These are phyloP conservation scores for Drosophila nasuta DNA, from an alignment of 1,140 invertebrate species.

Conservation along the genomic window DNA sequence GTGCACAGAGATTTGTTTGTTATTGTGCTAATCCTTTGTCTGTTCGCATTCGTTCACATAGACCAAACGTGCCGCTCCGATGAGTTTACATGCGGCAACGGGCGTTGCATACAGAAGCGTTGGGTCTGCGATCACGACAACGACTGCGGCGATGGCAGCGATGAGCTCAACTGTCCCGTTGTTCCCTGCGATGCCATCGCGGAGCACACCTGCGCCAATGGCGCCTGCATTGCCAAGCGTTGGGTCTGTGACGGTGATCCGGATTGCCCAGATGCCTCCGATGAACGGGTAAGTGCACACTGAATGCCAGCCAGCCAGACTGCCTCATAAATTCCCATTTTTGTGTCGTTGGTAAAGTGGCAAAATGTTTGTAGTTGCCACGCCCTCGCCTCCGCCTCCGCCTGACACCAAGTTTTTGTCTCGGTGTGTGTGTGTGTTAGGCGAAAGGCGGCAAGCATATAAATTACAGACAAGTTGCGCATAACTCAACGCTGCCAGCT, in stretches of 20 bases:
- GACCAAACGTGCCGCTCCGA: slow-evolving; percentile 94
- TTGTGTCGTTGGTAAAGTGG: slow-evolving; percentile 23
- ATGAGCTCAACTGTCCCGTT: slow-evolving; percentile 91
- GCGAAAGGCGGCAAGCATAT: slow-evolving; percentile 57
- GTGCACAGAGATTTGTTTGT: background rate
- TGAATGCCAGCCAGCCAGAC: background rate
- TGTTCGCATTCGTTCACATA: slow-evolving; percentile 36
- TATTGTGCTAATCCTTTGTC: slow-evolving; percentile 45
- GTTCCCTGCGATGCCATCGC: slow-evolving; percentile 88
- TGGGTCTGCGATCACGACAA: slow-evolving; percentile 96
- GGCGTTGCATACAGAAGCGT: slow-evolving; percentile 93
- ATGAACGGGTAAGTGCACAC: slow-evolving; percentile 89
- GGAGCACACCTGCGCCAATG: slow-evolving; percentile 90
- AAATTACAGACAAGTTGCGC: slow-evolving; percentile 76
- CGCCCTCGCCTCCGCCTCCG: background rate
- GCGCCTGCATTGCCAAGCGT: slow-evolving; percentile 89
- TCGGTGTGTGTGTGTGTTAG: slow-evolving; percentile 2
- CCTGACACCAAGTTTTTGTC: slow-evolving; percentile 9
- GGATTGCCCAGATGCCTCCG: slow-evolving; percentile 92
- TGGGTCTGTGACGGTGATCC: slow-evolving; percentile 95
- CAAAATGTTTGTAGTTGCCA: slow-evolving; percentile 31
- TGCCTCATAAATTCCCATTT: slow-evolving; percentile 66
- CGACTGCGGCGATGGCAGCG: slow-evolving; percentile 93
- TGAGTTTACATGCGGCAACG: slow-evolving; percentile 95
- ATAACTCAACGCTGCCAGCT: slow-evolving; percentile 76